Base-by-base conservation (phyloP, 2,888 invertebrate species). In the Leptopterna dolabrata region DNA sequence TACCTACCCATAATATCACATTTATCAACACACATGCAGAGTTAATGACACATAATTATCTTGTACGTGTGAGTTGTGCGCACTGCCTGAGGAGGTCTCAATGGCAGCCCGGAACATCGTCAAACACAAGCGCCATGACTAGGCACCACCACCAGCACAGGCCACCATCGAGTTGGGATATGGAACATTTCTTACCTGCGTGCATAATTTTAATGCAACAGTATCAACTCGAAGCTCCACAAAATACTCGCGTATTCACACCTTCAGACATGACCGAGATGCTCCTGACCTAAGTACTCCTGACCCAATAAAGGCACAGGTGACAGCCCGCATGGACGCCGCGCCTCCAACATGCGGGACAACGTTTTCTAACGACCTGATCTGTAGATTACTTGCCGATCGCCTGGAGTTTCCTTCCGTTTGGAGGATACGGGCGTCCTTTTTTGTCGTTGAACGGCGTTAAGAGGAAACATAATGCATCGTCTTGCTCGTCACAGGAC, bases 231-330 rank as follows among this genome's bases (percentile, higher is more conserved):
- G 36, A 36, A 36, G 36, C 36, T 36, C 36, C 4, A 7, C 36
- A 36, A 36, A 36, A 36, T 36, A 36, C 36, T 7, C 36, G 7
- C 36, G 36, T 36, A 36, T 7, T 36, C 36, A 36, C 36, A 63
- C 27, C 63, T 63, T 63, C 63, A 24, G 63, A 63, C 63, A 6
- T 45, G 78, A 78, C 78, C 78, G 78, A 41, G 45, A 78, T 24
- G 45, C 24, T 81, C 51, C 55, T 81, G 81, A 81, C 81, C 81
- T 43, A 29, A 81, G 36, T 51, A 81, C 81, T 55, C 55, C 51
- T 81, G 81, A 81, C 81, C 81, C 55, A 81, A 81, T 81, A 81
- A 81, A 55, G 51, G 81, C 43, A 81, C 81, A 81, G 81, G 81
- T 81, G 81, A 81, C 81, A 55, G 55, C 81, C 81, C 81, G 81